Conservation (phyloP, 2,888 invertebrate genomes). For the Pseudococcus viburni region DNA sequence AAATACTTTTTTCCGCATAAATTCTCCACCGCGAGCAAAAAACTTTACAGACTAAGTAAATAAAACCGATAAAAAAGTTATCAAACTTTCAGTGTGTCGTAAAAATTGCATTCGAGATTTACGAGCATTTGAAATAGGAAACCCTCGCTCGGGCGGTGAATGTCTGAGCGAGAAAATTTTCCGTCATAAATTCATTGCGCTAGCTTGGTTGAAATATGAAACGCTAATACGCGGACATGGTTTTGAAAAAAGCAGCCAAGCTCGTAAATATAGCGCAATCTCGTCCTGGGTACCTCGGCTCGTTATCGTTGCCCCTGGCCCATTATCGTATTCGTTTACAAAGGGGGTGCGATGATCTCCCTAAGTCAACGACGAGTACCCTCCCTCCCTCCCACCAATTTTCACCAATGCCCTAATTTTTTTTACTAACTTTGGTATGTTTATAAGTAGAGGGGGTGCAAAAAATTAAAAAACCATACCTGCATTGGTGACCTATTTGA, state of each 20-base stretch:
- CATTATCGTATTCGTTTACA: not conserved
- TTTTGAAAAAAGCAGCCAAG: not conserved
- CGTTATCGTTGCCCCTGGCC: no score
- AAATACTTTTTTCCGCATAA: slow-evolving; percentile 35
- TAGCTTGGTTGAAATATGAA: not conserved
- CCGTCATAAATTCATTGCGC: not conserved
- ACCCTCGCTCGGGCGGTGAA: not conserved
- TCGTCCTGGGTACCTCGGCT: not conserved
- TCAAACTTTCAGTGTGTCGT: slow-evolving; percentile 49
- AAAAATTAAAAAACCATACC: no score
- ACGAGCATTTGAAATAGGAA: slow-evolving; percentile 44
- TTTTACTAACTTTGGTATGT: no score
- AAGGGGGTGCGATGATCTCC: no score
- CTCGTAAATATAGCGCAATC: slow-evolving; percentile 7
- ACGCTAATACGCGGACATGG: not conserved
- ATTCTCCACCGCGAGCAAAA: not conserved
- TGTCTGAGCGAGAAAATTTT: not conserved
- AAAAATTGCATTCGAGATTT: slow-evolving; percentile 52
- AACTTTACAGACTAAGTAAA: slow-evolving; percentile 54
- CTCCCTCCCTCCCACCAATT: no score
- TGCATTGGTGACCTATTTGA: no score
- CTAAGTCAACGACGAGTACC: no score
- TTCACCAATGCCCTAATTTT: no score
- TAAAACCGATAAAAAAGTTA: slow-evolving; percentile 49
- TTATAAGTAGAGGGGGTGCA: no score